These are phyloP conservation scores for Yponomeuta plumbellus DNA, from an alignment of 2,888 invertebrate genomes.

Conservation along the genomic window DNA sequence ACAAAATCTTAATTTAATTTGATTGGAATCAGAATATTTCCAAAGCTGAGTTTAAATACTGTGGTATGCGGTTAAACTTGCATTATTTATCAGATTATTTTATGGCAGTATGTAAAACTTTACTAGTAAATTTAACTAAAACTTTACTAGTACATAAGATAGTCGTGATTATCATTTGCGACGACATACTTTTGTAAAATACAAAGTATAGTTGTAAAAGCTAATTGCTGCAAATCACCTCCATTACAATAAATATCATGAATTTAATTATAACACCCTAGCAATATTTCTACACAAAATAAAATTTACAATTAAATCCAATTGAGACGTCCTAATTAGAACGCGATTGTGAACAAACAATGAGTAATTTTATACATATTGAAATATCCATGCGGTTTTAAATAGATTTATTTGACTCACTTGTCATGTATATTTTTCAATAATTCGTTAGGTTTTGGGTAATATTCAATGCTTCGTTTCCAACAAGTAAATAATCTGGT, in stretches of 20 bases:
- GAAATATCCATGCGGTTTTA: not conserved
- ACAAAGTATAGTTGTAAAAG: not conserved
- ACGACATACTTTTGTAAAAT: not conserved
- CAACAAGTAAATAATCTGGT: not conserved
- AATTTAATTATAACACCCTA: not conserved
- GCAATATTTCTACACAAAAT: not conserved
- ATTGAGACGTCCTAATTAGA: not conserved
- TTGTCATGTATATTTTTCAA: not conserved
- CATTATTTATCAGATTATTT: not conserved
- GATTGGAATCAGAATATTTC: not conserved
- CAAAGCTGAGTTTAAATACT: not conserved
- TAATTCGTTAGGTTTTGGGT: not conserved
- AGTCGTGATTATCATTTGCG: not conserved
- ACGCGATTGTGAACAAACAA: not conserved
- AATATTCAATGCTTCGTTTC: not conserved
- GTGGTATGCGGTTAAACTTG: not conserved
- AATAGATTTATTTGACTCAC: not conserved
- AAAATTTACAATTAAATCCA: not conserved
- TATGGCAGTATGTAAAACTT: not conserved
- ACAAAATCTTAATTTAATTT: constrained; percentile 33
- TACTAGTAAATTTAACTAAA: too few relatives aligned
- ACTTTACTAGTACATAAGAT: not conserved
- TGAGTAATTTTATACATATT: not conserved
- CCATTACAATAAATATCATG: not conserved
- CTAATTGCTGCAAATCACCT: not conserved